These are phyloP conservation scores for Falcunculus frontatus DNA, from an alignment of 2,113 vertebrate species.

Conservation along the genomic window DNA sequence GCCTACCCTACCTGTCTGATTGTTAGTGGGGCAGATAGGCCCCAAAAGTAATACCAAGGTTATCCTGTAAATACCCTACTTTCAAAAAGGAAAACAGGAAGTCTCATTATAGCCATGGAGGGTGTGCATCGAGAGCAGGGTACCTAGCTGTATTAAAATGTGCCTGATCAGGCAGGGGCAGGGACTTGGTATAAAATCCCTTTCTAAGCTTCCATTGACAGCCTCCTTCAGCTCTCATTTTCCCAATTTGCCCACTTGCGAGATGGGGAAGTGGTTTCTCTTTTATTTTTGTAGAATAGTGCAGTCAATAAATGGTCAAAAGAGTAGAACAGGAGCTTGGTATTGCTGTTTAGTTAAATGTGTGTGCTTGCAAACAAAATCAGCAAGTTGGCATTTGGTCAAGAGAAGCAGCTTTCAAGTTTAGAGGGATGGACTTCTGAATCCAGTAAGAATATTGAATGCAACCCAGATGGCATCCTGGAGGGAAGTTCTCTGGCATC, in stretches of 20 bases:
- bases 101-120: neutral
- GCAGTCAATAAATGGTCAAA: neutral
- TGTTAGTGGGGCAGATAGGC: neutral
- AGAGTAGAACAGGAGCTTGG: neutral
- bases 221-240: neutral
- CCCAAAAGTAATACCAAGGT: neutral
- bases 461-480: constrained; percentile 52
- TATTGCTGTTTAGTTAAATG: neutral
- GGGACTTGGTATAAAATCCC: neutral
- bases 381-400: constrained; percentile 39
- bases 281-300: neutral
- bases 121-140: neutral
- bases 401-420: constrained; percentile 45
- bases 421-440: neutral
- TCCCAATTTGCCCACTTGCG: neutral
- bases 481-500: constrained; percentile 58
- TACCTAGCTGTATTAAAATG: neutral
- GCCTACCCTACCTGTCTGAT: neutral
- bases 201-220: neutral
- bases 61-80: neutral
- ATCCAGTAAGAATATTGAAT: constrained; percentile 21
- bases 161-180: neutral
- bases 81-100: neutral
- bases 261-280: neutral
- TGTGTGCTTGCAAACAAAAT: constrained; percentile 52